These are phyloP conservation scores for Amphiprion ocellaris DNA, from an alignment of 2,113 vertebrate species.

Conservation along the genomic window DNA sequence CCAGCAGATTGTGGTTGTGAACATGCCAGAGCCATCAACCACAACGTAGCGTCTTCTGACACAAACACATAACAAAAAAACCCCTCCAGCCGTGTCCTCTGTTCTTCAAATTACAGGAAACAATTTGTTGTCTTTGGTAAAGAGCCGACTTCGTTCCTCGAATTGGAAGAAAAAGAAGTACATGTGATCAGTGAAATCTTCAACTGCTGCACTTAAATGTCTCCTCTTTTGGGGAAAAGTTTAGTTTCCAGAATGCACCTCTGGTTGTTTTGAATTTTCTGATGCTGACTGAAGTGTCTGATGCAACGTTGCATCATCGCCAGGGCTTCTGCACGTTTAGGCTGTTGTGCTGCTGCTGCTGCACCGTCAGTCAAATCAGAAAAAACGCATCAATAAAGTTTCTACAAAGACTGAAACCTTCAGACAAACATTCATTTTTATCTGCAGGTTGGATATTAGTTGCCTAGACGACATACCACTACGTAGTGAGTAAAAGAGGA, in stretches of 20 bases:
- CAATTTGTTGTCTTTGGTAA: slow-evolving; percentile 30
- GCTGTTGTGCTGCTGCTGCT: slow-evolving; percentile 34
- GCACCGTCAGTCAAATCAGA: slow-evolving; percentile 24
- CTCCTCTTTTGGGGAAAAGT: background rate
- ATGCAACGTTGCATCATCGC: background rate
- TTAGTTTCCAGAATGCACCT: background rate
- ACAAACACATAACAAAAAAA: slow-evolving; percentile 10
- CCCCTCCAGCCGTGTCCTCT: background rate
- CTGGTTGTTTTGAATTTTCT: background rate
- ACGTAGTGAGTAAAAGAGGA: slow-evolving; percentile 37
- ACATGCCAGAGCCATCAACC: slow-evolving; percentile 23
- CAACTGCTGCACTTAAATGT: background rate
- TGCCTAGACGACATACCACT: slow-evolving; percentile 30
- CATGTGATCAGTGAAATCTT: background rate
- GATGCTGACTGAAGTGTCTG: background rate
- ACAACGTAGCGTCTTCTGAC: slow-evolving; percentile 44
- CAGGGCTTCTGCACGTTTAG: slow-evolving; percentile 13
- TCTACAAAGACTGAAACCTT: slow-evolving; percentile 7
- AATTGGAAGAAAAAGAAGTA: background rate
- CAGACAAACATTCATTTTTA: slow-evolving; percentile 23
- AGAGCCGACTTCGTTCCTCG: slow-evolving; percentile 6
- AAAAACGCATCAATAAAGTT: slow-evolving; percentile 11
- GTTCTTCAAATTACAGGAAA: slow-evolving; percentile 55
- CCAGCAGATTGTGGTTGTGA: slow-evolving; percentile 43
- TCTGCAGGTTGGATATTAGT: slow-evolving; percentile 23